phyloP scores from a whole-genome alignment of 2,113 vertebrate genomes.

The Silurus glanis region DNA sequence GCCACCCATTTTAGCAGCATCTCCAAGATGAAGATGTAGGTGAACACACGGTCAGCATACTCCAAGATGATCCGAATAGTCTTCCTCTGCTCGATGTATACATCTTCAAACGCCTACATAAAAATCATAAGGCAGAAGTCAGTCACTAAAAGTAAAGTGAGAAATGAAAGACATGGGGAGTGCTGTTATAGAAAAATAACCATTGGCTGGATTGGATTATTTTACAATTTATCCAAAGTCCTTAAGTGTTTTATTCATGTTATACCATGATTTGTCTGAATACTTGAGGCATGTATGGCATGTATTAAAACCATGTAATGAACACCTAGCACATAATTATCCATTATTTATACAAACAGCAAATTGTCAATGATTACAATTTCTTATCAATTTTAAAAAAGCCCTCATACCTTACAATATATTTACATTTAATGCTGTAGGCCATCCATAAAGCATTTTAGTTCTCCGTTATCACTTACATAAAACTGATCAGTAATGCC shows the following conservation, averaged over 20 bases:
- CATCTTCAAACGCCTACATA: slow-evolving; percentile 92
- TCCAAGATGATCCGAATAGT: slow-evolving; percentile 91
- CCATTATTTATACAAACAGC: no score
- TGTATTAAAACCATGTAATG: no score
- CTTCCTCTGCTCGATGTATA: slow-evolving; percentile 97
- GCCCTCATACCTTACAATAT: neutral
- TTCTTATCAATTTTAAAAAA: neutral
- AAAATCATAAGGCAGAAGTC: slow-evolving; percentile 11
- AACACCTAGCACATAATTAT: no score
- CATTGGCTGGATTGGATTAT: no score
- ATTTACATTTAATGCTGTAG: neutral
- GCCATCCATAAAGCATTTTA: neutral
- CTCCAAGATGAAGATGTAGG: slow-evolving; percentile 99
- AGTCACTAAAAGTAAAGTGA: neutral
- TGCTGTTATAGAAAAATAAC: no score
- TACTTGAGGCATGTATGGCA: no score
- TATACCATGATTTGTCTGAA: no score
- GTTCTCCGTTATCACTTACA: neutral
- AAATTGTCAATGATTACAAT: neutral
- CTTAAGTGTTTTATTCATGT: neutral
- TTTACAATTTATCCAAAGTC: no score
- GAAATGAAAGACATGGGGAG: neutral
- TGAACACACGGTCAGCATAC: slow-evolving; percentile 95
- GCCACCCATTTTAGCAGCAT: slow-evolving; percentile 99
- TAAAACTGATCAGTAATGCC: neutral